Base-by-base conservation (phyloP, 2,797 vertebrate species). In the Hippoglossus hippoglossus region DNA sequence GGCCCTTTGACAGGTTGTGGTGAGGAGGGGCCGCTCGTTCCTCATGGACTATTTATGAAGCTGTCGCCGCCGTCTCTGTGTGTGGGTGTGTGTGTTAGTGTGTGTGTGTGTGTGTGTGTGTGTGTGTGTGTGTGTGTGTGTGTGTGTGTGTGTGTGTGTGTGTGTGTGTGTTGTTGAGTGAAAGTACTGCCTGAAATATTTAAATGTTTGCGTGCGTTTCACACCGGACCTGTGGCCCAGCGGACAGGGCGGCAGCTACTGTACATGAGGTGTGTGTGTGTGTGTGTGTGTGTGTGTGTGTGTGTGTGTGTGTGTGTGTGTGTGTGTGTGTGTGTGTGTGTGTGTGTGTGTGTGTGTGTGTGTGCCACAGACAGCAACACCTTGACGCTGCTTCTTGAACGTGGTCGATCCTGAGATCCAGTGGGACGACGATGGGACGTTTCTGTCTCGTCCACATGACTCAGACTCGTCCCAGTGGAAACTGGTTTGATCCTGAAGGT, bases 31-130 rank as follows among this genome's bases (percentile, higher is more conserved):
- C 77, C 68, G 80, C 82, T 90, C 82, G 77, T 84, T 93, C 84
- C 87, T 94, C 93, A 94, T 95, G 71, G 91, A 92, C 86, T 94
- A 94, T 94, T 94, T 91, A 94, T 94, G 93, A 94, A 92, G 79
- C 83, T 77, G 85, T 88, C 82, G 62, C 79, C 61, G 66, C 67
- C 63, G 65, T 54, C 81, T 53, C 54, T 28, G 22, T 60, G 34
- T 57, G 36, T 77, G 71, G 51, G 66, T 65, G 41, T 41, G 21
- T 55, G 22, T 39, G 44, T n/a, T 28, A 59, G 34, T 57, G 51
- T 53, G 36, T 75, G 71, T 57, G 63, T 66, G 71, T 50, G 47
- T 54, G 39, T 53, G n/a, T 55, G 22, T 39, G 44, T n/a, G 34
- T 57, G 51, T 53, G 36, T 75, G 71, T 57, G 63, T 66, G 71